Evolutionary conservation across 2,888 invertebrate species (phyloP).

Genomic region (Ramazzottius varieornatus): DNA sequence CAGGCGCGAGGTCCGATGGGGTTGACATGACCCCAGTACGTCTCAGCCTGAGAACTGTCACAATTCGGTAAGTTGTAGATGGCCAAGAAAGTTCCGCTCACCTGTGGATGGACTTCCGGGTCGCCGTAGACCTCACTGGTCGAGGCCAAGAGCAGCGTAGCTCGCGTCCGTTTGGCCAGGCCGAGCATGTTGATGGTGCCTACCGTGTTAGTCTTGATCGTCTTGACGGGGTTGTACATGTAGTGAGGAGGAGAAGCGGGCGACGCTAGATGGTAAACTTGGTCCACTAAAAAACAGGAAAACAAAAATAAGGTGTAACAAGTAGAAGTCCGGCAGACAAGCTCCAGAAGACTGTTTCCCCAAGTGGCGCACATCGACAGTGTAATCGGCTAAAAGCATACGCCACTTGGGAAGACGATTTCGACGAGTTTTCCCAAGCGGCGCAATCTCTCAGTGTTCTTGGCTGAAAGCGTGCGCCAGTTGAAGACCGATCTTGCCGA

Average conservation of each 20-base stretch:
- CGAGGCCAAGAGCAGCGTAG: conserved; percentile 75
- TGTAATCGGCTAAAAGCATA: too few relatives aligned
- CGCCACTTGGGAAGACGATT: too few relatives aligned
- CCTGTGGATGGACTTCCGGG: conserved; percentile 89
- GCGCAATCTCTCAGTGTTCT: too few relatives aligned
- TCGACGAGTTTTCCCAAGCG: too few relatives aligned
- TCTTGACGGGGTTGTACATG: conserved; percentile 98
- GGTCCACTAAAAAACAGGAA: conserved; percentile 22
- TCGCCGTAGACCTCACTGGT: conserved; percentile 98
- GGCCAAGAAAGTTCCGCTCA: too few relatives aligned
- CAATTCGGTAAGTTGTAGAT: too few relatives aligned
- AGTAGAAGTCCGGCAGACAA: conserved; percentile 4
- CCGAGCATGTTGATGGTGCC: conserved; percentile 32
- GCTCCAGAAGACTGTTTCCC: conserved; percentile 2
- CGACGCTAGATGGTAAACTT: conserved; percentile 94
- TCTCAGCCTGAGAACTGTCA: conserved; percentile 87
- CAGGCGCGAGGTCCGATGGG: conserved; percentile 42
- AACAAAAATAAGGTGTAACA: conserved; percentile 8
- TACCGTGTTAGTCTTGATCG: conserved; percentile 91
- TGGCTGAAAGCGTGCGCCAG: too few relatives aligned
- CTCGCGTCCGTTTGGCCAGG: conserved; percentile 67
- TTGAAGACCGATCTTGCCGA: too few relatives aligned
- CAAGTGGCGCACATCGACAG: too few relatives aligned
- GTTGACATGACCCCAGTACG: conserved; percentile 42
- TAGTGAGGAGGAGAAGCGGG: conserved; percentile 98